phyloP scores from a whole-genome alignment of 23 tunicate genomes.

The Ciona savignyi region DNA sequence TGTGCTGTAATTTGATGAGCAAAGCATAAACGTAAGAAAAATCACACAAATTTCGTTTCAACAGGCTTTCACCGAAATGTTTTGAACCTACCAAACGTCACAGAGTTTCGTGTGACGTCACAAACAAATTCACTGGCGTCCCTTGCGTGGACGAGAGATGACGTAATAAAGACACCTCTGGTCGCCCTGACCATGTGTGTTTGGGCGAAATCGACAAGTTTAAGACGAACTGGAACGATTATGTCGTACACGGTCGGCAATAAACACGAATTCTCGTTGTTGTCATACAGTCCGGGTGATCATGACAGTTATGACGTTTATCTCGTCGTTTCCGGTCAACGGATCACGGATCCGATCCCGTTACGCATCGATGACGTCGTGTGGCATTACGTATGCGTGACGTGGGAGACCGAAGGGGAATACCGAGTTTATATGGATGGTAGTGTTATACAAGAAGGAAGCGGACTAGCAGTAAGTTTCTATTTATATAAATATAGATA shows the following conservation, averaged over 20 bases:
- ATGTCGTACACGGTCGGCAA: not conserved
- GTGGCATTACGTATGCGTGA: slow-evolving; percentile 33
- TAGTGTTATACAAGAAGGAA: not conserved
- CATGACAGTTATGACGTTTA: slow-evolving; percentile 18
- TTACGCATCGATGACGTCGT: slow-evolving; percentile 32
- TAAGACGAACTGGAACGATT: slow-evolving; percentile 17
- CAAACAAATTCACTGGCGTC: not conserved
- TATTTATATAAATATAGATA: too few relatives aligned
- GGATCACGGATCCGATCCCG: not conserved
- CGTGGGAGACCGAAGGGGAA: slow-evolving; percentile 6
- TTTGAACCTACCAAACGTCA: slow-evolving; percentile 9
- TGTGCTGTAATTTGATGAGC: too few relatives aligned
- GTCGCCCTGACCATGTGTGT: slow-evolving; percentile 7
- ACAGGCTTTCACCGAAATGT: slow-evolving; percentile 13
- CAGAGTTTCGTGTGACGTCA: slow-evolving; percentile 6
- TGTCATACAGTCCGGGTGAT: not conserved
- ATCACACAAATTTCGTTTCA: not conserved
- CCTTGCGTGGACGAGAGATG: slow-evolving; percentile 21
- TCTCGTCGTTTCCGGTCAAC: not conserved
- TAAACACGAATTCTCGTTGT: slow-evolving; percentile 5
- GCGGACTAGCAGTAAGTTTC: not conserved
- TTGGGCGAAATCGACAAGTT: slow-evolving; percentile 22
- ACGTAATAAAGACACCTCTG: slow-evolving; percentile 1
- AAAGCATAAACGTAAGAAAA: too few relatives aligned
- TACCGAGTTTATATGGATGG: slow-evolving; percentile 14